Evolutionary conservation across 2,797 vertebrate genomes (phyloP), one percentile per base, ranked within the genome.

Genomic region (Podarcis siculus): DNA sequence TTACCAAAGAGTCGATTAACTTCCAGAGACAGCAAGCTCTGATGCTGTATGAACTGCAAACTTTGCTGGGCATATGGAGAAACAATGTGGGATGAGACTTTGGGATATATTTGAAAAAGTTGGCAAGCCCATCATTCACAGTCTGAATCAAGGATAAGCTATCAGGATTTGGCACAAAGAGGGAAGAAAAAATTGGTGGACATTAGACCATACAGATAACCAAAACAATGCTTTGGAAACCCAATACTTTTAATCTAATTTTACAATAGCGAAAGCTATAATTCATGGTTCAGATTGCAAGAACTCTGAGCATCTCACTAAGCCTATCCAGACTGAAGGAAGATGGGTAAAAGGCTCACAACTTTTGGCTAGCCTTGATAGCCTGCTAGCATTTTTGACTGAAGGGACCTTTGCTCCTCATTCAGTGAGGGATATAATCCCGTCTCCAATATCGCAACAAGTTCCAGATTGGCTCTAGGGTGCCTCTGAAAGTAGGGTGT

Each of bases 31-130:
- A n/a, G 13, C 49, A 61, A 45, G 15, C 27, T 73, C 17, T 49
- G 5, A 42, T 58, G 30, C 35, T 80, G 15, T 58, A 6, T 35
- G 73, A 35, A 30, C 69, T 67, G 17, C 19, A 66, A 19, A 77
- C 10, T 66, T 32, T 8, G 8, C 19, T 32, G 64, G 35, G 69
- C 73, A 81, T n/a, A 39, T 27, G 25, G 23, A 1, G 25, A 39
- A 81, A 82, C 7, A 3, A 39, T 25, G 1, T 67, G 25, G 35
- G 32, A 55, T 4, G 87, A 82, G n/a, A 32, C 84, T 92, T 2
- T 86, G 69, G 81, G 90, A 67, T 79, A 87, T n/a, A 86, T 83
- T 83, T 61, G 72, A 25, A 84, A 91, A 92, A 83, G 8, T 35
- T 91, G 88, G 80, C 2, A 87, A 76, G 92, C 13, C 21, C 27